Base-by-base conservation (phyloP, 1,140 invertebrate species). In the Apolygus lucorum region DNA sequence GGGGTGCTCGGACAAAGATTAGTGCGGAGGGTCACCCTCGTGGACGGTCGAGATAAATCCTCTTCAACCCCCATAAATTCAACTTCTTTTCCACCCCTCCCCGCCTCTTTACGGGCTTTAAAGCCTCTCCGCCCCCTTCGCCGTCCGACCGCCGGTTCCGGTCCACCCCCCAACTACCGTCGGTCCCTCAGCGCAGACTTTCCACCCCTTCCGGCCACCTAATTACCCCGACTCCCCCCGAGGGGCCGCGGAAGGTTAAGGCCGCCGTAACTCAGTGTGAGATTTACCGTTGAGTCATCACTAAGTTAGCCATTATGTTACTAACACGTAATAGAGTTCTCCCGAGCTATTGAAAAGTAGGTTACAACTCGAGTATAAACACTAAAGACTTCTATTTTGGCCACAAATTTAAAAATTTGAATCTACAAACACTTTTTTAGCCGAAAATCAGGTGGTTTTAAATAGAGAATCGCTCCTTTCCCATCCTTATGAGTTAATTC, bases 21-120 rank as follows among this genome's bases (percentile, higher is more conserved):
- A 59, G 54, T 59, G 54, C 11, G 54, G 54, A 17, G 54, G 54
- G 54, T 59, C 54, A 59, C 54, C 54, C 54, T 59, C 54, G 54
- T 59, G 54, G 54, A 59, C 54, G 11, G 13, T 4, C 54, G 54
- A 59, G 54, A 59, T 59, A 59, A 59, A 59, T 59, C 54, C 54
- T 59, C 54, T 59, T 24, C 54, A 14, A 22, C 54, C 54, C 17
- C 54, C 54, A 59, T 59, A 59, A 59, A 49, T 59, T 59, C 54
- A 59, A 11, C 54, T 22, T 21, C 54, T 59, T 21, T 11, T 4
- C 11, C 4, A 8, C 54, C 54, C 4, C 22, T 59, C 54, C 11
- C 54, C 54, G 11, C 54, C 13, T 22, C 54, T 11, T n/a, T 11
- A 49, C 34, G 8, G 34, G 17, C 34, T 49, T 49, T 49, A 49